These are phyloP conservation scores for Tachystola acroxantha DNA, from an alignment of 2,888 invertebrate species.

Conservation along the genomic window DNA sequence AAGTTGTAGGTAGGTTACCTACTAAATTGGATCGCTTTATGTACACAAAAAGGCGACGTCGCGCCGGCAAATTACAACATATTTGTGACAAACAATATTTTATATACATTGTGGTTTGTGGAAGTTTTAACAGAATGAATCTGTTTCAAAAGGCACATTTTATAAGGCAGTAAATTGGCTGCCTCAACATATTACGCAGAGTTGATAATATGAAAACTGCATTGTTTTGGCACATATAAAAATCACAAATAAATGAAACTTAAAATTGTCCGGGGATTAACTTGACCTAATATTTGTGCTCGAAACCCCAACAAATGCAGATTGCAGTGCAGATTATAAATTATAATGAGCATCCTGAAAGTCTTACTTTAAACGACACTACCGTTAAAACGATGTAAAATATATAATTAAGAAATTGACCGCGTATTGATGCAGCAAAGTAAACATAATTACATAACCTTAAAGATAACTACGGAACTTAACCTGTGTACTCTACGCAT, in stretches of 20 bases:
- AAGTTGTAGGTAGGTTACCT: background rate
- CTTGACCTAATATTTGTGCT: background rate
- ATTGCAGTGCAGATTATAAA: slow-evolving; percentile 36
- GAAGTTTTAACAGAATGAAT: slow-evolving; percentile 23
- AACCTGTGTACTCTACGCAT: slow-evolving; percentile 24
- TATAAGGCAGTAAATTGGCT: slow-evolving; percentile 32
- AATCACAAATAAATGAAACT: background rate
- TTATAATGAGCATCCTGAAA: slow-evolving; percentile 73
- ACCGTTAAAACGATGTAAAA: slow-evolving; percentile 23
- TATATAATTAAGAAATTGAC: slow-evolving; percentile 6
- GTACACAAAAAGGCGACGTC: no score
- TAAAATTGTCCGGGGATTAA: no score
- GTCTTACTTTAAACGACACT: slow-evolving; percentile 32
- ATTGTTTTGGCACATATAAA: slow-evolving; percentile 10
- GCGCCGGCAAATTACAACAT: no score
- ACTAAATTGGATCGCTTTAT: slow-evolving; percentile 4
- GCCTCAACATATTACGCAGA: slow-evolving; percentile 1
- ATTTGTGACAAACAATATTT: slow-evolving; percentile 43
- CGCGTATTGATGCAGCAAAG: slow-evolving; percentile 2
- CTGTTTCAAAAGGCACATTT: slow-evolving; percentile 55
- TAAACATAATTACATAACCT: slow-evolving; percentile 6
- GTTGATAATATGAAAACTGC: slow-evolving; percentile 1
- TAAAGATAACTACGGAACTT: slow-evolving; percentile 26
- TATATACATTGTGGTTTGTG: slow-evolving; percentile 25
- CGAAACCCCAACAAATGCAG: slow-evolving; percentile 25